These are phyloP conservation scores for Gerris buenoi DNA, from an alignment of 1,140 invertebrate species.

Conservation along the genomic window DNA sequence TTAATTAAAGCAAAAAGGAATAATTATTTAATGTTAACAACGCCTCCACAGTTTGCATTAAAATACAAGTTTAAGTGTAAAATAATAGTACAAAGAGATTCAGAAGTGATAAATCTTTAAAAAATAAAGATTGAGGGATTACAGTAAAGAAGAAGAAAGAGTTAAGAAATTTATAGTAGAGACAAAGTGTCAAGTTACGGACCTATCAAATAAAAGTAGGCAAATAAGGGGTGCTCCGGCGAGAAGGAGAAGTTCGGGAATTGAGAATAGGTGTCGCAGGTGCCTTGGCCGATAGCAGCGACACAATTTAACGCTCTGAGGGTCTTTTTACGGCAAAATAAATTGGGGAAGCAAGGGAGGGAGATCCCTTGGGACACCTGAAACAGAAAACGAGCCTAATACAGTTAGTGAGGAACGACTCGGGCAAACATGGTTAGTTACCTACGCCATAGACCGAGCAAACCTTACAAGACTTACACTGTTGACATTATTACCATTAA, in stretches of 20 bases:
- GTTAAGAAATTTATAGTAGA: too few relatives aligned
- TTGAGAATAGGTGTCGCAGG: background rate
- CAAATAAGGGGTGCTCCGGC: background rate
- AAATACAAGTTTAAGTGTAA: too few relatives aligned
- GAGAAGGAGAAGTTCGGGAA: background rate
- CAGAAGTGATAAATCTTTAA: too few relatives aligned
- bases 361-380: background rate
- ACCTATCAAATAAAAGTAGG: background rate
- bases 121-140: too few relatives aligned
- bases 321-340: background rate
- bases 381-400: background rate
- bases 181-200: too few relatives aligned
- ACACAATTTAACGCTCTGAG: background rate
- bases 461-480: background rate
- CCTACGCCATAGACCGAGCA: background rate
- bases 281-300: background rate
- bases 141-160: too few relatives aligned
- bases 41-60: too few relatives aligned
- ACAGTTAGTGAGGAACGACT: background rate
- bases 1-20: too few relatives aligned
- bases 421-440: background rate
- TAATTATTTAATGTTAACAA: too few relatives aligned
- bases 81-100: too few relatives aligned
- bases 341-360: background rate
- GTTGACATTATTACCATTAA: background rate